phyloP scores from a whole-genome alignment of 2,888 invertebrate genomes.

The Diachrysia chrysitis region DNA sequence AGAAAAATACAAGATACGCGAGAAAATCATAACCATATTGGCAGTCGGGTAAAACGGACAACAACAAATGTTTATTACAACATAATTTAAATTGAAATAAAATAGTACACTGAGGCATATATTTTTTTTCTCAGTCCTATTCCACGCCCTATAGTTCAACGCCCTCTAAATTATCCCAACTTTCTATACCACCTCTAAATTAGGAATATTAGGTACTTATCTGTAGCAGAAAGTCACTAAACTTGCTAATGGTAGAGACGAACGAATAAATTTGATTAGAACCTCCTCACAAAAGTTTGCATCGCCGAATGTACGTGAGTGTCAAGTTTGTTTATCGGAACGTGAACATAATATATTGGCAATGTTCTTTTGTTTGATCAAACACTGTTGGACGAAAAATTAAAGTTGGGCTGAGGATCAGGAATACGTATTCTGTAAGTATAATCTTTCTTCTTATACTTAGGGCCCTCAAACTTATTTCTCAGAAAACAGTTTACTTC shows the following conservation, averaged over 20 bases:
- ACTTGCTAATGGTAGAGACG: slow-evolving; percentile 59
- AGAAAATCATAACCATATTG: no score
- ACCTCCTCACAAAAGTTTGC: slow-evolving; percentile 57
- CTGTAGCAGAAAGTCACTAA: slow-evolving; percentile 53
- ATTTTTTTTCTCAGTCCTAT: no score
- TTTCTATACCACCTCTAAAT: slow-evolving; percentile 28
- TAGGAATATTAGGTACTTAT: slow-evolving; percentile 57
- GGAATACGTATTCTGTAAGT: background rate
- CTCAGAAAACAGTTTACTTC: no score
- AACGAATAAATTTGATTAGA: slow-evolving; percentile 64
- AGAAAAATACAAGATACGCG: no score
- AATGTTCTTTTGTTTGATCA: slow-evolving; percentile 59
- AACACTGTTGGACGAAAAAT: slow-evolving; percentile 6
- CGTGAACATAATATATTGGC: slow-evolving; percentile 60
- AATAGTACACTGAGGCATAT: no score
- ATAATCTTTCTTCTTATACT: background rate
- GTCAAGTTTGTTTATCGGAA: slow-evolving; percentile 62
- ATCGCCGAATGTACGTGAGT: slow-evolving; percentile 63
- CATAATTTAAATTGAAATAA: no score
- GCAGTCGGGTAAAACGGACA: no score
- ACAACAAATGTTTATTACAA: no score
- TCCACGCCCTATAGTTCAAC: background rate
- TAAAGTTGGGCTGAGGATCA: slow-evolving; percentile 12
- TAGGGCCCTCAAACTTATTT: background rate
- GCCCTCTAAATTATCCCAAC: background rate